Conservation (phyloP, 2,888 invertebrate genomes). For the Sympetrum striolatum region DNA sequence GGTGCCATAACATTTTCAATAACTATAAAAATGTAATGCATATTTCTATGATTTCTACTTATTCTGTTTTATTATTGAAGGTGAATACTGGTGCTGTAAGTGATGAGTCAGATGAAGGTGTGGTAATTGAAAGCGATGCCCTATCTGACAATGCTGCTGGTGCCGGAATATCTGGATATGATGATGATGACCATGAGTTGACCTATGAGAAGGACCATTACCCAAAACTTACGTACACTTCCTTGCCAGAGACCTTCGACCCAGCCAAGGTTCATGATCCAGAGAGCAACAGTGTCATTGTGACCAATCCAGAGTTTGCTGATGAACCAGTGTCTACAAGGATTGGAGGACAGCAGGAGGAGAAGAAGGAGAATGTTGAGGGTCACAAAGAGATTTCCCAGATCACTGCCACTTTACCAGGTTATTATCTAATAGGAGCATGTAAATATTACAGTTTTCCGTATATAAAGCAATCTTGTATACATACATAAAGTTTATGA, state of each 20-base stretch:
- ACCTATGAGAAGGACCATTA: constrained; percentile 45
- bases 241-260: constrained; percentile 45
- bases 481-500: too few species aligned
- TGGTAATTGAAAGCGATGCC: constrained; percentile 46
- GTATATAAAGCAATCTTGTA: neutral
- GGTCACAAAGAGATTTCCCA: neutral
- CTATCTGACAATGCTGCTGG: constrained; percentile 53
- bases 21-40: too few species aligned
- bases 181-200: constrained; percentile 59
- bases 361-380: neutral
- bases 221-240: constrained; percentile 46
- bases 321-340: neutral
- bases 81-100: neutral
- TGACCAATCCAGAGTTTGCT: constrained; percentile 47
- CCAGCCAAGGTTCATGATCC: constrained; percentile 47
- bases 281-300: constrained; percentile 47
- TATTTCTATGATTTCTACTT: too few species aligned
- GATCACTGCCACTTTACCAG: neutral
- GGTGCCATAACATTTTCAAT: too few species aligned
- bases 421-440: neutral
- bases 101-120: constrained; percentile 47
- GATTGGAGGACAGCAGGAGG: neutral
- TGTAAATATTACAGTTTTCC: neutral
- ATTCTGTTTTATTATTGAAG: neutral
- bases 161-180: constrained; percentile 50